Percentiles rank a stretch among this genome's conserved stretches.
Conservation (phyloP, 2,888 invertebrate genomes). For the Philaethria dido region DNA sequence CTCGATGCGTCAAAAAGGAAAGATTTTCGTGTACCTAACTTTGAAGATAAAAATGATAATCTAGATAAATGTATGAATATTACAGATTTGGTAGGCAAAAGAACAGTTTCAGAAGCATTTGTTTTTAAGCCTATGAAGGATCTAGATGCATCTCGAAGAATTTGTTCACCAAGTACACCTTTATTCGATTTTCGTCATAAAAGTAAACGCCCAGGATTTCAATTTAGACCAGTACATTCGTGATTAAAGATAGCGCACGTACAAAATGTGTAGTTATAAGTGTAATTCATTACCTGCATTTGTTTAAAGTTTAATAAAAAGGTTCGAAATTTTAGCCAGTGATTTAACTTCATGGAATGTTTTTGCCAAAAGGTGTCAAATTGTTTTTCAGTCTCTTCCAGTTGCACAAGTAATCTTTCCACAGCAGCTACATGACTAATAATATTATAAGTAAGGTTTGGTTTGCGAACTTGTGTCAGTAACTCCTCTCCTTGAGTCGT, state of each 20-base stretch:
- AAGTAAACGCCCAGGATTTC: slow-evolving; percentile 62
- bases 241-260: slow-evolving; percentile 46
- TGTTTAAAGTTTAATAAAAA: slow-evolving; percentile 98
- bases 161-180: slow-evolving; percentile 72
- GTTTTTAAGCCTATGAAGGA: slow-evolving; percentile 72
- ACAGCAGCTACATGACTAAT: slow-evolving; percentile 95
- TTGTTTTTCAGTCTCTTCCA: slow-evolving; percentile 96
- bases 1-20: slow-evolving; percentile 72
- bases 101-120: slow-evolving; percentile 65
- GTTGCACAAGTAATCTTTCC: slow-evolving; percentile 94
- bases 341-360: slow-evolving; percentile 94
- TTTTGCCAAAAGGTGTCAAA: slow-evolving; percentile 98
- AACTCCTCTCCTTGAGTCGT: slow-evolving; percentile 95
- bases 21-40: slow-evolving; percentile 62
- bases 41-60: slow-evolving; percentile 56
- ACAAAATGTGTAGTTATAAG: slow-evolving; percentile 33
- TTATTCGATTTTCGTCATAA: slow-evolving; percentile 72
- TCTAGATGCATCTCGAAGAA: slow-evolving; percentile 56
- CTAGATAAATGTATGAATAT: slow-evolving; percentile 73
- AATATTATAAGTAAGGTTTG: slow-evolving; percentile 87
- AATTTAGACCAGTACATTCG: slow-evolving; percentile 67
- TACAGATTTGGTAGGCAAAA: slow-evolving; percentile 69
- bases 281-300: slow-evolving; percentile 85
- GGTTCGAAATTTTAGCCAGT: slow-evolving; percentile 94
- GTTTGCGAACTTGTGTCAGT: slow-evolving; percentile 89